These are phyloP conservation scores for Thereva unica DNA, from an alignment of 2,888 invertebrate genomes.

Conservation along the genomic window DNA sequence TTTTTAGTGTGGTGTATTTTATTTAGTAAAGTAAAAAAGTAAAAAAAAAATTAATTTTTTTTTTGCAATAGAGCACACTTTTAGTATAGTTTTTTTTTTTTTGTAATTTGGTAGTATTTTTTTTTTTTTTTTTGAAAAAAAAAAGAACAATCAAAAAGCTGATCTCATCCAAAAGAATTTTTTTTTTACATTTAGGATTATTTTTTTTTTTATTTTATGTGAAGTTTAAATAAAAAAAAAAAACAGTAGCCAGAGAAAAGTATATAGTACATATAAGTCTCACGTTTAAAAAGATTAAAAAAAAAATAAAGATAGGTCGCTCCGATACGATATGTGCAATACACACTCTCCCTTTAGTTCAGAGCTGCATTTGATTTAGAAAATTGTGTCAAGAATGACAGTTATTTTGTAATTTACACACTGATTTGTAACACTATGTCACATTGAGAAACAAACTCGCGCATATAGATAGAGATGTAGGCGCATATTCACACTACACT, in stretches of 20 bases:
- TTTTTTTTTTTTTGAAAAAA: constrained; percentile 23
- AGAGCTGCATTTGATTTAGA: constrained; percentile 18
- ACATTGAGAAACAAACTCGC: constrained; percentile 3
- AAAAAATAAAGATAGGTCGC: too few relatives aligned
- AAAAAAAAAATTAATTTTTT: too few relatives aligned
- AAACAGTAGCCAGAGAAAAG: constrained; percentile 8
- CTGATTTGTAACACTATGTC: too few relatives aligned
- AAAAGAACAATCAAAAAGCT: constrained; percentile 31
- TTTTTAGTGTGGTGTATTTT: constrained; percentile 21
- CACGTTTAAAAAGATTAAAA: too few relatives aligned
- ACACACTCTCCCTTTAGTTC: constrained; percentile 10
- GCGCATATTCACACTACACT: background rate
- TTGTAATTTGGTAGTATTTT: constrained; percentile 16
- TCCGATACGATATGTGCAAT: constrained; percentile 11
- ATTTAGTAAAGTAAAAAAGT: constrained; percentile 27
- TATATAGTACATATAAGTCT: background rate
- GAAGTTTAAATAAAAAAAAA: too few relatives aligned
- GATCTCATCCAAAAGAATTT: constrained; percentile 35
- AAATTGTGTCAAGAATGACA: constrained; percentile 29
- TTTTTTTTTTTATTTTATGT: too few relatives aligned
- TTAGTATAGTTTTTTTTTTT: constrained; percentile 21
- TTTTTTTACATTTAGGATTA: constrained; percentile 14
- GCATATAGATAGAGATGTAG: constrained; percentile 11
- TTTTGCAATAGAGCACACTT: constrained; percentile 5
- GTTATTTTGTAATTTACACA: constrained; percentile 2